Evolutionary conservation across 2,888 invertebrate genomes (phyloP).

Genomic region (Mellilla xanthometata): DNA sequence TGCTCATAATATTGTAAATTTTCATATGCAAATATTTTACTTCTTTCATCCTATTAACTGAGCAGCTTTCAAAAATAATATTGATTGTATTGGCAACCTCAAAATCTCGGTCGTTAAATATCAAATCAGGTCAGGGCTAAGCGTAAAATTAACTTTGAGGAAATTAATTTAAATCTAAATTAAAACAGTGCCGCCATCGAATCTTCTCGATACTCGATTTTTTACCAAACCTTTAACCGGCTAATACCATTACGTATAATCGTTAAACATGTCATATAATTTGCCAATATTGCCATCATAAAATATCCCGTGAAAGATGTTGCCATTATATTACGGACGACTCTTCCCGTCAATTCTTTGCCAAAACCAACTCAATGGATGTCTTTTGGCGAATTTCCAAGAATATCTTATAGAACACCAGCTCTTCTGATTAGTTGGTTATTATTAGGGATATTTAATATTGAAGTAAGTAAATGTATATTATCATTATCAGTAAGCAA

Average conservation of each 20-base stretch:
- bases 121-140: too few relatives aligned
- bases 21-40: too few relatives aligned
- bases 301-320: slow-evolving; percentile 10
- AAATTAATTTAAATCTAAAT: too few relatives aligned
- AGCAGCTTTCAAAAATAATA: too few relatives aligned
- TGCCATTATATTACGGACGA: slow-evolving; percentile 23
- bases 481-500: slow-evolving; percentile 11
- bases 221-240: too few relatives aligned
- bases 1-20: too few relatives aligned
- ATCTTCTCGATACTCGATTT: too few relatives aligned
- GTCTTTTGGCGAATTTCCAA: slow-evolving; percentile 44
- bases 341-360: slow-evolving; percentile 47
- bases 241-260: slow-evolving; percentile 8
- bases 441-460: slow-evolving; percentile 15
- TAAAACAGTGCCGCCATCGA: too few relatives aligned
- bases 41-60: too few relatives aligned
- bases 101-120: too few relatives aligned
- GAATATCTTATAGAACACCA: slow-evolving; percentile 30
- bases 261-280: slow-evolving; percentile 18
- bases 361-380: slow-evolving; percentile 46
- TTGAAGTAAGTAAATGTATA: slow-evolving; percentile 14
- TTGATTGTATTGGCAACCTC: too few relatives aligned
- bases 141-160: too few relatives aligned
- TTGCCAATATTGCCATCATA: slow-evolving; percentile 13
- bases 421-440: slow-evolving; percentile 31